Percentiles rank a stretch among this genome's conserved stretches.
Evolutionary conservation across 2,888 invertebrate genomes (phyloP).

Genomic region (Notocelia uddmanniana): DNA sequence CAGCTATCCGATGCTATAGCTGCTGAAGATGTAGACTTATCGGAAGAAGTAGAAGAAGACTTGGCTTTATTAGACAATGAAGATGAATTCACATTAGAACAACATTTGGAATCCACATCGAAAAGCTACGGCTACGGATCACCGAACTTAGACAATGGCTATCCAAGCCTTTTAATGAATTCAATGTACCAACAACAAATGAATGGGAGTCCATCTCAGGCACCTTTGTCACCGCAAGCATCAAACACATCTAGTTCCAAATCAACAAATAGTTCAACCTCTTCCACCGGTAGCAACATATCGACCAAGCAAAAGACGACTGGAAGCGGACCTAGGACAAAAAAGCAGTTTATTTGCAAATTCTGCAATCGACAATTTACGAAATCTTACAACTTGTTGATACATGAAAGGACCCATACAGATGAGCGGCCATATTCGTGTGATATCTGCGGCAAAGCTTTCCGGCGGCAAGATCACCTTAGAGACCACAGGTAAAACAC

Average conservation of each 20-base stretch:
- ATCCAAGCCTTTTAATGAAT: constrained; percentile 90
- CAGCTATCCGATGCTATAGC: constrained; percentile 82
- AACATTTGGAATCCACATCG: constrained; percentile 79
- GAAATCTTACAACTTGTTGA: constrained; percentile 98
- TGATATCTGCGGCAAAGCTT: constrained; percentile 99
- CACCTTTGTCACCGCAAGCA: constrained; percentile 77
- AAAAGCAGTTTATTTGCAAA: constrained; percentile 99
- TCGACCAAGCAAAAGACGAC: constrained; percentile 79
- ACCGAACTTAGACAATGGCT: constrained; percentile 88
- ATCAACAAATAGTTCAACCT: constrained; percentile 78
- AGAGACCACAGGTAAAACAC: constrained; percentile 94
- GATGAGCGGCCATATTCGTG: constrained; percentile 99
- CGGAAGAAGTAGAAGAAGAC: constrained; percentile 91
- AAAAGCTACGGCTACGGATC: constrained; percentile 79
- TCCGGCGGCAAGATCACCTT: constrained; percentile 98
- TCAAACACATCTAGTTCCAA: constrained; percentile 76
- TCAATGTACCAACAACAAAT: constrained; percentile 87
- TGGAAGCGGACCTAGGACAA: constrained; percentile 92
- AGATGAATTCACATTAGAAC: constrained; percentile 88
- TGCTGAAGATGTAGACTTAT: constrained; percentile 88
- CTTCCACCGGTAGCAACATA: constrained; percentile 77
- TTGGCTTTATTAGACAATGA: constrained; percentile 91
- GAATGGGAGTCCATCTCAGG: constrained; percentile 78
- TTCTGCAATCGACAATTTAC: constrained; percentile 99
- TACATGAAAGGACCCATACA: constrained; percentile 99